Percentiles rank a stretch among this genome's conserved stretches.
phyloP scores from a whole-genome alignment of 2,797 vertebrate species.

The Pteropus rufus region DNA sequence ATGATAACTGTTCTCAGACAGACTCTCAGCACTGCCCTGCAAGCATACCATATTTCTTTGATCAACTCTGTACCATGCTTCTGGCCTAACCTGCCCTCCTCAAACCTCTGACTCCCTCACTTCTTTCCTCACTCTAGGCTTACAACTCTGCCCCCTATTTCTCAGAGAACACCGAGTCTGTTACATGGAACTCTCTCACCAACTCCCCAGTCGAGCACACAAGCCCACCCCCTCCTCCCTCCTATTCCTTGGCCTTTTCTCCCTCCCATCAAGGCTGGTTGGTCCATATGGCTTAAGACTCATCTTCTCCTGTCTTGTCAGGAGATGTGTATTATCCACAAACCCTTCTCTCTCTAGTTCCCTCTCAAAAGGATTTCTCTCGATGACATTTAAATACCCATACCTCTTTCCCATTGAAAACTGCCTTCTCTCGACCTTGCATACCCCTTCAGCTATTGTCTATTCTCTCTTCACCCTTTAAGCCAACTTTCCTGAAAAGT shows the following conservation, averaged over 20 bases:
- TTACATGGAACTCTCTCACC: neutral
- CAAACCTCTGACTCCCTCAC: neutral
- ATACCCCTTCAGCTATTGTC: neutral
- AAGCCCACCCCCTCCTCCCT: slow-evolving; percentile 51
- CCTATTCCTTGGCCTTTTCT: slow-evolving; percentile 66
- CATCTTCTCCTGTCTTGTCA: neutral
- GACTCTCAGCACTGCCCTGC: neutral
- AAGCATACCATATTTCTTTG: neutral
- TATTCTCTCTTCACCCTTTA: neutral
- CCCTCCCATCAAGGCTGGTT: slow-evolving; percentile 39
- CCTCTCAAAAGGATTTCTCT: neutral
- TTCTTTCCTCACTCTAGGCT: slow-evolving; percentile 5
- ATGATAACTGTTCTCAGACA: neutral
- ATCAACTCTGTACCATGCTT: neutral
- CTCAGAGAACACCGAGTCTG: slow-evolving; percentile 33
- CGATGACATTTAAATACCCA: neutral
- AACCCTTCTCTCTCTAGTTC: neutral
- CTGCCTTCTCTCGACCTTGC: neutral
- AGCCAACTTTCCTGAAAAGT: neutral
- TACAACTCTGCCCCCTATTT: slow-evolving; percentile 17
- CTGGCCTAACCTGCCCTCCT: neutral
- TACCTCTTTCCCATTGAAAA: neutral
- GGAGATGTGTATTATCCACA: neutral
- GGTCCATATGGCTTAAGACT: slow-evolving; percentile 5
- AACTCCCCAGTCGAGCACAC: slow-evolving; percentile 15